Conservation (phyloP, 2,797 vertebrate species). For the Melanotaenia trifasciata region DNA sequence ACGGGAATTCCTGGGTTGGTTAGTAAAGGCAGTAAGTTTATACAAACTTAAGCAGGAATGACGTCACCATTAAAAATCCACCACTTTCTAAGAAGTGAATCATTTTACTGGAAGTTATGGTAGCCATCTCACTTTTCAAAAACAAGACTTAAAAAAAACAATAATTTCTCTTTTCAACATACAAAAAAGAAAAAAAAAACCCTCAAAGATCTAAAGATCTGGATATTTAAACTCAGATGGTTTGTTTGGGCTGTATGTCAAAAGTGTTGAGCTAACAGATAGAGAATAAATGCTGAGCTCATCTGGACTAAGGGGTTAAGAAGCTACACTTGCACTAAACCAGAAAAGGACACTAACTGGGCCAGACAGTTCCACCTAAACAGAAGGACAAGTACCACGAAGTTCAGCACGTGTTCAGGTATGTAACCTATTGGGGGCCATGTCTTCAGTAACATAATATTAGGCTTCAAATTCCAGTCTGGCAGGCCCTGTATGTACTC, state of each 20-base stretch:
- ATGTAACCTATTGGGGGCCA: neutral
- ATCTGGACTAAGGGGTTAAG: neutral
- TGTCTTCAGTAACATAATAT: neutral
- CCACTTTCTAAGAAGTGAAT: neutral
- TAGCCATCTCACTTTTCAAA: neutral
- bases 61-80: neutral
- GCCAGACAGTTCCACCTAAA: too few relatives aligned
- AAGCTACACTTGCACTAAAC: neutral
- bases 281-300: neutral
- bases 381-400: neutral
- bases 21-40: neutral
- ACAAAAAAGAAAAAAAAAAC: too few relatives aligned
- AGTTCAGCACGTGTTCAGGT: neutral
- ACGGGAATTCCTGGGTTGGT: neutral
- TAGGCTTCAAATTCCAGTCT: conserved; percentile 21
- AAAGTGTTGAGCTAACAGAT: too few relatives aligned
- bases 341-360: too few relatives aligned
- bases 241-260: too few relatives aligned
- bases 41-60: neutral
- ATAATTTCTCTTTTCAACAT: too few relatives aligned
- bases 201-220: too few relatives aligned
- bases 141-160: too few relatives aligned
- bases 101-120: neutral
- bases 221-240: too few relatives aligned
- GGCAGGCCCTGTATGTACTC: conserved; percentile 9